These are phyloP conservation scores for Xestia rhomboidea DNA, from an alignment of 2,888 invertebrate genomes.

Conservation along the genomic window DNA sequence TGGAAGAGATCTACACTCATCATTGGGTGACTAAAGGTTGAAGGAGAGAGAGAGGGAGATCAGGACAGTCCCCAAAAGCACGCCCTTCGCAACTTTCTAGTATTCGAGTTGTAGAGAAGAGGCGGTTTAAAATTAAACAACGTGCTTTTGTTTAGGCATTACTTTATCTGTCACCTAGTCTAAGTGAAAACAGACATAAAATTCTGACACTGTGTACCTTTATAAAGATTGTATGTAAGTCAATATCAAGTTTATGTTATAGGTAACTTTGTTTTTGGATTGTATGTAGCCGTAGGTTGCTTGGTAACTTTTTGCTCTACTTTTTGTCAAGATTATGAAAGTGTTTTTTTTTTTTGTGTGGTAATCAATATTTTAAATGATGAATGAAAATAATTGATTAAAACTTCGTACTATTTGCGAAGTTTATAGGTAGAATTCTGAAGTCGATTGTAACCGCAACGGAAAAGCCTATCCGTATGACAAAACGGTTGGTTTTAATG, in stretches of 20 bases:
- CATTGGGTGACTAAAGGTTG: too few relatives aligned
- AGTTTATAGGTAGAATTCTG: neutral
- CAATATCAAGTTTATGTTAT: conserved; percentile 50
- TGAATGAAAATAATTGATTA: neutral
- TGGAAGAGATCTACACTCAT: too few relatives aligned
- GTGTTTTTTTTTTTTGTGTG: conserved; percentile 16
- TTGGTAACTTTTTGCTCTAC: conserved; percentile 13
- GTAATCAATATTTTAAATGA: conserved; percentile 1
- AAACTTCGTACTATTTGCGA: neutral
- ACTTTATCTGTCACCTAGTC: neutral
- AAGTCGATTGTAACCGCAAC: neutral
- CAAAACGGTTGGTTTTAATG: neutral
- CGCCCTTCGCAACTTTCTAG: neutral
- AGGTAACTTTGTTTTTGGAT: conserved; percentile 40
- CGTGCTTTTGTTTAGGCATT: neutral
- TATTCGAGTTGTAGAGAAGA: neutral
- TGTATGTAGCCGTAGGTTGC: conserved; percentile 45
- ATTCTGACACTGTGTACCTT: conserved; percentile 66
- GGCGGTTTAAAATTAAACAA: neutral
- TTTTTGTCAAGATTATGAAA: neutral
- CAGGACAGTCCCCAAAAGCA: neutral
- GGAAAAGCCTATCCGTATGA: neutral
- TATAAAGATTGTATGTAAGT: conserved; percentile 62
- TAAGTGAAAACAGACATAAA: conserved; percentile 16
- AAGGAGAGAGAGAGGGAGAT: too few relatives aligned